phyloP scores from a whole-genome alignment of 2,113 vertebrate genomes.

The Syrrhaptes paradoxus region DNA sequence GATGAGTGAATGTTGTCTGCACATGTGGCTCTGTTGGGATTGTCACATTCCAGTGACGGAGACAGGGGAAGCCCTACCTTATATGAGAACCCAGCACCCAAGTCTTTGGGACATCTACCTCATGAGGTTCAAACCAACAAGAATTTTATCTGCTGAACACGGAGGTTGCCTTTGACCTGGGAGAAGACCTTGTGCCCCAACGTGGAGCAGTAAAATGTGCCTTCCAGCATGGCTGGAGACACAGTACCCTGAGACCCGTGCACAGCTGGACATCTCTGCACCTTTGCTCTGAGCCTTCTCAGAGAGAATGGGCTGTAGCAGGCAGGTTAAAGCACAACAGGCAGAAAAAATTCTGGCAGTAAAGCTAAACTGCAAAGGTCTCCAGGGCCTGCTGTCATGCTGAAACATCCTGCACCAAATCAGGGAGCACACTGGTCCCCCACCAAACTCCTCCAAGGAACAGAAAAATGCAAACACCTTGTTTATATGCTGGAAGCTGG shows the following conservation, averaged over 20 bases:
- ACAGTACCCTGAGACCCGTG: accelerated
- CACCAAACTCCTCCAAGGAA: slow-evolving; percentile 2
- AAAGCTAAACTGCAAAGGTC: not conserved
- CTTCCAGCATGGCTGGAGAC: not conserved
- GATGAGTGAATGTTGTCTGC: not conserved
- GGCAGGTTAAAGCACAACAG: not conserved
- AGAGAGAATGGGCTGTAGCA: not conserved
- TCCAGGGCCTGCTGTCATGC: not conserved
- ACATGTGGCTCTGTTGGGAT: not conserved
- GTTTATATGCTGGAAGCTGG: slow-evolving; percentile 58
- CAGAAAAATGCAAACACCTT: slow-evolving; percentile 68
- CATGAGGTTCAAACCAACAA: not conserved
- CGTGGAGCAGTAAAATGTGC: not conserved
- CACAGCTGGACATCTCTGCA: not conserved
- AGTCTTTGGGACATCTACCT: not conserved
- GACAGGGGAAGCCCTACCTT: not conserved
- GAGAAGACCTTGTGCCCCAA: not conserved
- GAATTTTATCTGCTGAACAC: not conserved
- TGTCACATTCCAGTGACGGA: not conserved
- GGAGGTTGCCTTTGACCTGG: not conserved
- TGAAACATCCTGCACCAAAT: not conserved
- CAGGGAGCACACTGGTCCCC: not conserved
- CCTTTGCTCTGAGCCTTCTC: not conserved
- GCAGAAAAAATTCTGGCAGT: not conserved
- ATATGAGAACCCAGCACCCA: not conserved